Evolutionary conservation across 92 coral and sea anemone genomes (phyloP), one percentile per base, ranked within the genome.

Genomic region (Palythoa heliodiscus): DNA sequence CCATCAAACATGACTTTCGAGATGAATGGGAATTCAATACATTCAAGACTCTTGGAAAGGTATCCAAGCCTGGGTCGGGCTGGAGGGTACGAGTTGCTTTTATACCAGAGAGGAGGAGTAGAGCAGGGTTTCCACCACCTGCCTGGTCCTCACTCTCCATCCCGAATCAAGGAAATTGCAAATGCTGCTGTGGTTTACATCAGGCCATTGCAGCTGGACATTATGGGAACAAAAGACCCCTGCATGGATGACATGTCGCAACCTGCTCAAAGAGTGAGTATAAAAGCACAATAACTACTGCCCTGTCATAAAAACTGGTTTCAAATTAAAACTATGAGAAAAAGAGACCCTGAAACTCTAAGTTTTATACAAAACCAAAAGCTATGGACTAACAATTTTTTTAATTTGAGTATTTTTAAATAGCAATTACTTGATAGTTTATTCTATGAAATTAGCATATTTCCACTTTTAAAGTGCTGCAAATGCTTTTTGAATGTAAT

Each of bases 61-160:
- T 87, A 70, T 87, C 87, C 90, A 37, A 52, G 48, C 39, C 87
- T 90, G 43, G 58, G 37, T 20, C 37, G 7, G 37, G 91, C 84
- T 71, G 93, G 93, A 43, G 93, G 93, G 40, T 91, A 91, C 73
- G 93, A 91, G 85, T 84, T 91, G 17, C 87, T 91, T 61, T 70
- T 91, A 19, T 91, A 77, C 61, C 93, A 88, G 77, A 85, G 91
- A 86, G 89, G 89, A 38, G 93, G 93, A 53, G 87, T 77, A 60
- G 91, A 91, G 76, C 82, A 88, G 60, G 93, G 93, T 10, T 91
- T 91, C 54, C 91, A 86, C 71, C 71, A 74, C 3, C 29, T 91
- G 76, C 89, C 87, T 12, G 39, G 79, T 4, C 91, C 87, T 47
- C 82, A 88, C 75, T 55, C 93, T 29, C 87, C 93, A 10, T 63